Base-by-base conservation (phyloP, 2,113 vertebrate species). In the Odocoileus virginianus region DNA sequence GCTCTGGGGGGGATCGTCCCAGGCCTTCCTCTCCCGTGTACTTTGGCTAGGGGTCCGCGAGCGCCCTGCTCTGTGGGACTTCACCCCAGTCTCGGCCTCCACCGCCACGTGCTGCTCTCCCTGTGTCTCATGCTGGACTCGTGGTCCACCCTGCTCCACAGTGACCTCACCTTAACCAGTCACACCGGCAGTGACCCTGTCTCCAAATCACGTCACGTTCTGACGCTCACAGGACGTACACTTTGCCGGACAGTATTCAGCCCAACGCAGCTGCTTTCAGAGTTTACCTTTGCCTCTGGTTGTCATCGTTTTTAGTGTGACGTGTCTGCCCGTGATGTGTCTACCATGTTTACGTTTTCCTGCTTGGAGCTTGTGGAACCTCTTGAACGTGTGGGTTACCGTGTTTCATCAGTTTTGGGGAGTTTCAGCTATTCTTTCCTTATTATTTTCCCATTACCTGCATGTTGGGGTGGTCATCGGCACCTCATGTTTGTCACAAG, bases 271-370 rank as follows among this genome's bases (percentile, higher is more conserved):
- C 33, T 57, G 5, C 47, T 87, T 61, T 61, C 25, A 76, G 50
- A 30, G 2, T 17, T 89, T 14, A 5, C n/a, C 40, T 67, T 55
- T n/a, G 30, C 58, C n/a, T 87, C 58, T 61, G 45, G 33, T 82
- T 40, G 74, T 71, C 23, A 14, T 47, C 30, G 19, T 28, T n/a
- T 87, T 64, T 45, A 52, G 16, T 14, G 14, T 36, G 58, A 14
- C 40, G 0, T 67, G 2, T 19, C 14, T 89, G 3, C 30, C 16
- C 50, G 30, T 40, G 19, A 71, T 1, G 0, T 21, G 1, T n/a
- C 6, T 82, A 3, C 83, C 28, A 2, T 28, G 74, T 82, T 87
- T 76, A 30, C 30, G 1, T 76, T 78, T 40, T 93, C 28, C 54
- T 64, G 3, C 61, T 28, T 74, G 4, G 23, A 74, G 33, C 87